phyloP scores from a whole-genome alignment of 92 coral and sea anemone genomes.

The Anthopleura xanthogrammica region DNA sequence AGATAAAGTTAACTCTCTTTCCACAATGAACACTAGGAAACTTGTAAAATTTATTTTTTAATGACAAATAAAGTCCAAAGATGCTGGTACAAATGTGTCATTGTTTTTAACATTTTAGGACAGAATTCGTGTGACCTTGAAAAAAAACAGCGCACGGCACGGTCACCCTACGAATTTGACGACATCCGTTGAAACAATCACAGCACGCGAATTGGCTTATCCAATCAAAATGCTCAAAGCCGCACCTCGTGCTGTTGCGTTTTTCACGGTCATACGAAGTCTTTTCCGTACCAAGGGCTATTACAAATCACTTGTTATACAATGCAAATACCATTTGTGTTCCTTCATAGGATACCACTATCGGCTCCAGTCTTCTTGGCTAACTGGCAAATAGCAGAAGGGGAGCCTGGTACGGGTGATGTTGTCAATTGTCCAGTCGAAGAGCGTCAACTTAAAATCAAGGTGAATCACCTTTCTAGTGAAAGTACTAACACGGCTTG shows the following conservation, averaged over 20 bases:
- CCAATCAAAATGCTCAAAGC: background rate
- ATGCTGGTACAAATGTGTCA: background rate
- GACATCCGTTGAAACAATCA: too few relatives aligned
- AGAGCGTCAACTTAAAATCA: constrained; percentile 69
- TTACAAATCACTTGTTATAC: background rate
- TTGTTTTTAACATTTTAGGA: background rate
- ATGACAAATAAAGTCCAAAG: background rate
- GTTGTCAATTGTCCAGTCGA: constrained; percentile 86
- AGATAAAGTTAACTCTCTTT: too few relatives aligned
- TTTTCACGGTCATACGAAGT: background rate
- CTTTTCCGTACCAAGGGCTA: background rate
- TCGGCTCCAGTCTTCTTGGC: constrained; percentile 73
- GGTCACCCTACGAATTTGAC: background rate
- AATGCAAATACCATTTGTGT: constrained; percentile 4
- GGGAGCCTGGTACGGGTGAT: constrained; percentile 60
- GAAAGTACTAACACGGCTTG: too few relatives aligned
- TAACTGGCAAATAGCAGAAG: constrained; percentile 86
- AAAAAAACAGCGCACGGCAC: background rate
- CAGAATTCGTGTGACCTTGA: background rate
- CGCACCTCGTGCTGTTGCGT: background rate
- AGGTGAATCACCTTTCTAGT: constrained; percentile 45
- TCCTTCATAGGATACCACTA: constrained; percentile 77
- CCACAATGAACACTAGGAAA: too few relatives aligned
- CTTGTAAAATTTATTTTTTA: too few relatives aligned
- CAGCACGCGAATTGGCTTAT: background rate